These are phyloP conservation scores for Ficedula albicollis DNA, from an alignment of 2,797 vertebrate species.

Conservation along the genomic window DNA sequence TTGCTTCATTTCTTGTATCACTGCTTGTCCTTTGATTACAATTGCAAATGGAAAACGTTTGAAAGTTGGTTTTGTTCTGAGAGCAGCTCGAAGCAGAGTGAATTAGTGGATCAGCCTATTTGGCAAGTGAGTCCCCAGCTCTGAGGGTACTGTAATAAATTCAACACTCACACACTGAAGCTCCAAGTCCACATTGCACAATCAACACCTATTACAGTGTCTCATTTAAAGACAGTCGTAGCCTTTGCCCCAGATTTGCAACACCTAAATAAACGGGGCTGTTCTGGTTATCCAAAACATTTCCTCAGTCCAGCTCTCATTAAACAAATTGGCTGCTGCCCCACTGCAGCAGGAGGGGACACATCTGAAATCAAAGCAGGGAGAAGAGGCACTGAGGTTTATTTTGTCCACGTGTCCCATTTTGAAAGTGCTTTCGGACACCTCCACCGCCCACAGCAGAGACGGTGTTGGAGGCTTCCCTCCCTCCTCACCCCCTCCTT, in stretches of 20 bases:
- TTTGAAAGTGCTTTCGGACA: neutral
- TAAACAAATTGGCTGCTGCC: neutral
- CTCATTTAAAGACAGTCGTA: neutral
- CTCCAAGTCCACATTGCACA: conserved; percentile 2
- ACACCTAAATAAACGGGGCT: neutral
- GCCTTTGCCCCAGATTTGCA: conserved; percentile 6
- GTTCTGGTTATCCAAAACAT: neutral
- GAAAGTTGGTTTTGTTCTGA: conserved; percentile 53
- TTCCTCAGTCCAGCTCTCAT: neutral
- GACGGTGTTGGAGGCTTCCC: fast-evolving
- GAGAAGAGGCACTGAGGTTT: neutral
- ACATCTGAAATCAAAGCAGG: neutral
- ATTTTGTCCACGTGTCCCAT: neutral
- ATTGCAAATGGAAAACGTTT: conserved; percentile 62
- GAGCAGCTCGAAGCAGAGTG: conserved; percentile 44
- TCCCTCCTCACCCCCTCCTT: neutral
- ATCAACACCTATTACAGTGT: conserved; percentile 5
- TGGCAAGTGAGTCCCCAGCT: conserved; percentile 35
- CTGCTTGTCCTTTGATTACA: conserved; percentile 71
- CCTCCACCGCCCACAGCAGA: neutral
- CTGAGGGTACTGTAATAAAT: conserved; percentile 22
- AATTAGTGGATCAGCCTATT: conserved; percentile 57
- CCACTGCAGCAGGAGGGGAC: neutral
- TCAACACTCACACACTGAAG: neutral
- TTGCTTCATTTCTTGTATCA: conserved; percentile 72